These are phyloP conservation scores for Creontiades dilutus DNA, from an alignment of 2,888 invertebrate species.

Conservation along the genomic window DNA sequence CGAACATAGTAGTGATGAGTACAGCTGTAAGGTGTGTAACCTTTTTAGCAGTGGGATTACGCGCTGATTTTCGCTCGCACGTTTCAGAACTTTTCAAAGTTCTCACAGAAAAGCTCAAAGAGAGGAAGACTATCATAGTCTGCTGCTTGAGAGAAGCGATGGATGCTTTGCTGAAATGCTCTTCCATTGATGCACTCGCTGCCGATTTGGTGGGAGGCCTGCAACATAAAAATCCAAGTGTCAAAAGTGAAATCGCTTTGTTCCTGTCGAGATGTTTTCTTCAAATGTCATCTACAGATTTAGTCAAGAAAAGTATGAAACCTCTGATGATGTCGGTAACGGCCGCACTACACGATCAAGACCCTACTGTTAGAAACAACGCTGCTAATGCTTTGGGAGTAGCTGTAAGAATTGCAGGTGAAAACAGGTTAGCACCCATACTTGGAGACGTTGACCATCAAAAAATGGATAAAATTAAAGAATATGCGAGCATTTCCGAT, in stretches of 20 bases:
- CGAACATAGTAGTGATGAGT: slow-evolving; percentile 10
- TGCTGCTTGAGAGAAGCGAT: slow-evolving; percentile 14
- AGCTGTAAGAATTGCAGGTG: not conserved
- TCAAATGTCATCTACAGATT: not conserved
- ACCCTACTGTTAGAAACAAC: slow-evolving; percentile 27
- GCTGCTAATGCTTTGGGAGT: slow-evolving; percentile 26
- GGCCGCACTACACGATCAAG: slow-evolving; percentile 45
- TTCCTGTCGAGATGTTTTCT: slow-evolving; percentile 42
- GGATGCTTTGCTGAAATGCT: slow-evolving; percentile 10
- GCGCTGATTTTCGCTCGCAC: not conserved
- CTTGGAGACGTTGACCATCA: not conserved
- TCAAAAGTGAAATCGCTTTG: slow-evolving; percentile 20
- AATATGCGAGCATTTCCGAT: not conserved
- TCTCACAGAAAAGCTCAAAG: slow-evolving; percentile 45
- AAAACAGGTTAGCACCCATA: not conserved
- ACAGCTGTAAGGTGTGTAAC: slow-evolving; percentile 44
- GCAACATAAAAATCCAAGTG: slow-evolving; percentile 50
- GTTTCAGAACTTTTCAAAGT: not conserved
- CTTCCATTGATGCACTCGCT: slow-evolving; percentile 16
- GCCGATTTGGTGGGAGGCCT: not conserved
- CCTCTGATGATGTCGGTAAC: not conserved
- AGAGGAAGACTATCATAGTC: slow-evolving; percentile 21
- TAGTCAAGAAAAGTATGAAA: not conserved
- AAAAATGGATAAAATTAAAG: slow-evolving; percentile 42
- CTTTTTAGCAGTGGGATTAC: not conserved